phyloP scores from a whole-genome alignment of 1,140 invertebrate species.

The Pogonus chalceus region DNA sequence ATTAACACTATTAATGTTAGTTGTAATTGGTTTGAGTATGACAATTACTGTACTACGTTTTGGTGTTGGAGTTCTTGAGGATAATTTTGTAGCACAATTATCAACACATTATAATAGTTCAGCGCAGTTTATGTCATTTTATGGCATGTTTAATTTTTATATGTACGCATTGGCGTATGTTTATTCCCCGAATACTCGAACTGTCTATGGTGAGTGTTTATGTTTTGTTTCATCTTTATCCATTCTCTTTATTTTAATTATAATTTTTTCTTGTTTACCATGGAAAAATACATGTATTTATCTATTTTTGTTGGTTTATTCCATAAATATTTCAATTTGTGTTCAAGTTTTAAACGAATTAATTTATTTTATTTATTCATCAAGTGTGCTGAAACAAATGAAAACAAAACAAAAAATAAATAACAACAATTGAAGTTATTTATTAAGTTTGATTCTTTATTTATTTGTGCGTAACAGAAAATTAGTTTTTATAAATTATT shows the following conservation, averaged over 20 bases:
- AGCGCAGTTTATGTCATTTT: constrained; percentile 89
- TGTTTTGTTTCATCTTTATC: not conserved
- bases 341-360: too few species aligned
- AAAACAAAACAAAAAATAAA: too few species aligned
- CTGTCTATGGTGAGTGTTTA: constrained; percentile 63
- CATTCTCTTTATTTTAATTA: constrained; percentile 11
- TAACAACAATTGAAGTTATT: too few species aligned
- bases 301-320: too few species aligned
- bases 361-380: too few species aligned
- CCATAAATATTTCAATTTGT: too few species aligned
- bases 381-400: too few species aligned
- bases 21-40: constrained; percentile 70
- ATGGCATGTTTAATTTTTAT: constrained; percentile 92
- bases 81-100: constrained; percentile 85
- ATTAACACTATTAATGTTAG: constrained; percentile 73
- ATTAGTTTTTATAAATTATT: too few species aligned
- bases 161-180: constrained; percentile 90
- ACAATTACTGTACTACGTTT: constrained; percentile 73
- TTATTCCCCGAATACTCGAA: constrained; percentile 75
- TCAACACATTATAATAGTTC: constrained; percentile 81
- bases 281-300: not conserved
- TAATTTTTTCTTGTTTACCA: not conserved
- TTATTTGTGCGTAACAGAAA: too few species aligned
- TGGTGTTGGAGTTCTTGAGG: constrained; percentile 79
- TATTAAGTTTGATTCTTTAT: too few species aligned